These are phyloP conservation scores for Pogonomyrmex barbatus DNA, from an alignment of 1,140 invertebrate genomes.

Conservation along the genomic window DNA sequence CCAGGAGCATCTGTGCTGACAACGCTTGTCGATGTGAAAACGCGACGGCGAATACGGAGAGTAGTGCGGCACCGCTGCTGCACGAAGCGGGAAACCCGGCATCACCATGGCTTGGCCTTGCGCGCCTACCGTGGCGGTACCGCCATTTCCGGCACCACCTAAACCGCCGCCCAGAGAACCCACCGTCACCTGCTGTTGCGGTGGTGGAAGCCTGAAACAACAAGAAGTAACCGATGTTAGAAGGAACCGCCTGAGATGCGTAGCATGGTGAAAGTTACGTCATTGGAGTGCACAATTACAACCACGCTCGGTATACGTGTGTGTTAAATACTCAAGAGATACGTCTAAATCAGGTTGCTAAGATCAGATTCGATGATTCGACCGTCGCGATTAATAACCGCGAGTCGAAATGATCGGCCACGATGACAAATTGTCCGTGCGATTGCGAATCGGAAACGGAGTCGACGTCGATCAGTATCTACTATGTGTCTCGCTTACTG, in stretches of 20 bases:
- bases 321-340: neutral
- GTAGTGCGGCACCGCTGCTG: constrained; percentile 91
- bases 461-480: constrained; percentile 45
- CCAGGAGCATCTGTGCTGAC: constrained; percentile 97
- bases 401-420: neutral
- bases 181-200: constrained; percentile 86
- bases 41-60: constrained; percentile 94
- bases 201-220: constrained; percentile 85
- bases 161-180: constrained; percentile 82
- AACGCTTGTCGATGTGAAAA: constrained; percentile 97
- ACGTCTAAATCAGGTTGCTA: constrained; percentile 5
- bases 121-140: constrained; percentile 84
- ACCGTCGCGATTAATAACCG: constrained; percentile 3
- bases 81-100: constrained; percentile 92
- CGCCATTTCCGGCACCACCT: constrained; percentile 80
- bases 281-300: neutral
- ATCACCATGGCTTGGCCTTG: constrained; percentile 89
- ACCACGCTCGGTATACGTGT: neutral
- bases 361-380: neutral
- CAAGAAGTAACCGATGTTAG: constrained; percentile 26
- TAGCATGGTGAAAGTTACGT: neutral
- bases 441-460: constrained; percentile 20
- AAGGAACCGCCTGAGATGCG: neutral
- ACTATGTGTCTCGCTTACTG: constrained; percentile 22
- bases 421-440: constrained; percentile 19